Conservation (phyloP, 2,797 vertebrate species). For the Eulemur coronatus region DNA sequence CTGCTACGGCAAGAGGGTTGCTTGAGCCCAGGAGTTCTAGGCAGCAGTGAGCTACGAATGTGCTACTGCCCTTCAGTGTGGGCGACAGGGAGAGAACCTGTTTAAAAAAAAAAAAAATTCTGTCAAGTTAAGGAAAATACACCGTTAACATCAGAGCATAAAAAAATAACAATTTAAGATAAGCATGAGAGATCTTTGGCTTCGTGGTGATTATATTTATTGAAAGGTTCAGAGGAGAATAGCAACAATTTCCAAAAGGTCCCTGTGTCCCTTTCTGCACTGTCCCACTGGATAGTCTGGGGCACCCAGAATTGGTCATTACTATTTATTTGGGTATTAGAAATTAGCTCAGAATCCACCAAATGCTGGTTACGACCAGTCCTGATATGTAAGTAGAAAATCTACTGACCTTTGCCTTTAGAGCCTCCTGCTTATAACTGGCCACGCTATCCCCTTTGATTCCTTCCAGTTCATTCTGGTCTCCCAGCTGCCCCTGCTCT, state of each 20-base stretch:
- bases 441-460: rapidly evolving
- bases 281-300: rapidly evolving
- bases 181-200: not conserved
- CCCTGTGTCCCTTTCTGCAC: rapidly evolving
- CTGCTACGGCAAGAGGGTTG: too few species aligned
- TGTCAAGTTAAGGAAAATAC: not conserved
- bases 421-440: not conserved
- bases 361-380: not conserved
- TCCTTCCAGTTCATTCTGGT: not conserved
- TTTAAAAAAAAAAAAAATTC: not conserved
- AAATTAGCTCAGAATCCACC: not conserved
- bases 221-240: not conserved
- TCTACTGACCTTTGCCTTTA: not conserved
- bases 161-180: not conserved
- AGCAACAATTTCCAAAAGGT: not conserved
- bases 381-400: not conserved
- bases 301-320: not conserved
- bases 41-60: too few species aligned
- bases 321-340: not conserved
- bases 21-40: too few species aligned
- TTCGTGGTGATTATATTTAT: not conserved
- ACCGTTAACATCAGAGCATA: not conserved
- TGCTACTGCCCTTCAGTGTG: too few species aligned
- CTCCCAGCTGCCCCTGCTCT: not conserved
- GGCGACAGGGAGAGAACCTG: too few species aligned